Percentiles rank a stretch among this genome's conserved stretches.
phyloP scores from a whole-genome alignment of 1,140 invertebrate species.

The Cyrtorhinus lividipennis region DNA sequence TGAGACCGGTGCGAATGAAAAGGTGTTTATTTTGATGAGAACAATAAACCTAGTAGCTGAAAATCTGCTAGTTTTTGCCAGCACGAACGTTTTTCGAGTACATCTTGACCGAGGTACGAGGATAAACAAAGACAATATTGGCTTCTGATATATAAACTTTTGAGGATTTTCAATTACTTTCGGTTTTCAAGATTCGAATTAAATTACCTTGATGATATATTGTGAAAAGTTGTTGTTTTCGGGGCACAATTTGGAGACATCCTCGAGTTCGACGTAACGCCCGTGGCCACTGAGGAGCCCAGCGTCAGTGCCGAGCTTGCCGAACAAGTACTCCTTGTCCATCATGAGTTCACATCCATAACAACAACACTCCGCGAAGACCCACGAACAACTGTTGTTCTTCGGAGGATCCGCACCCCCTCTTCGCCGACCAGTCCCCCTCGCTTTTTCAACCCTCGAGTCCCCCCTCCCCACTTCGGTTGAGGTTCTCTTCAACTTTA shows the following conservation, averaged over 20 bases:
- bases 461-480: not conserved
- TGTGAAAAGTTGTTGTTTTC: not conserved
- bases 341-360: conserved; percentile 8
- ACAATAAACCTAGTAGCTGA: no score
- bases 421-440: not conserved
- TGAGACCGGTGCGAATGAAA: no score
- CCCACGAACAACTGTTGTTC: not conserved
- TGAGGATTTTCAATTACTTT: no score
- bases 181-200: not conserved
- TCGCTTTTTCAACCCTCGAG: not conserved
- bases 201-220: conserved; percentile 1
- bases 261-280: not conserved
- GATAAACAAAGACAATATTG: no score
- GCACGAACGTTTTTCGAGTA: no score
- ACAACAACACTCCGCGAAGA: conserved; percentile 1
- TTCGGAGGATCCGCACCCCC: not conserved
- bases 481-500: conserved; percentile 7
- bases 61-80: no score
- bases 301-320: conserved; percentile 14
- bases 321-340: conserved; percentile 13
- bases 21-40: no score
- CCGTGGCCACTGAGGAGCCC: conserved; percentile 2
- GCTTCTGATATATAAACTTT: no score
- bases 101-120: no score
- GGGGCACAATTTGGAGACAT: not conserved